phyloP scores from a whole-genome alignment of 2,113 vertebrate genomes.

The Calidris pugnax region DNA sequence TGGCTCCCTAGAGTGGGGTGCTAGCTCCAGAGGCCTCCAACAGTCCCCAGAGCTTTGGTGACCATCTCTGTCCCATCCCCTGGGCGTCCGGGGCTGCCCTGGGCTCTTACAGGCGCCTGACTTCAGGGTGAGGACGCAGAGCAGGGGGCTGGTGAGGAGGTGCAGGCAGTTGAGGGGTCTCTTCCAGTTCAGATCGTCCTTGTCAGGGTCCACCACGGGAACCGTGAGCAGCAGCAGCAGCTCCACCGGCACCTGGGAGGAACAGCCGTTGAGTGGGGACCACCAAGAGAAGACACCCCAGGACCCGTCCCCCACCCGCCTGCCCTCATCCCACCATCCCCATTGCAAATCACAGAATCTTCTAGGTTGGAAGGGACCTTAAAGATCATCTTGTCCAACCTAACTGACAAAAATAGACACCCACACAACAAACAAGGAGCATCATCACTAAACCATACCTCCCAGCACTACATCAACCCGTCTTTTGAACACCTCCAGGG shows the following conservation, averaged over 20 bases:
- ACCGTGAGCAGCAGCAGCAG: conserved; percentile 87
- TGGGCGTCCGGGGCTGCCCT: not conserved
- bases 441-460: no score
- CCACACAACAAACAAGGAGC: no score
- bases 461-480: no score
- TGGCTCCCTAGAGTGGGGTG: not conserved
- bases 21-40: not conserved
- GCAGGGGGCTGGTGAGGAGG: conserved; percentile 82
- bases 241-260: conserved; percentile 83
- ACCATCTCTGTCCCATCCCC: not conserved
- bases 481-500: no score
- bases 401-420: no score
- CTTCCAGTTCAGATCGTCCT: conserved; percentile 92
- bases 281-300: not conserved
- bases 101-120: conserved; percentile 87
- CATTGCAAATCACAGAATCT: no score
- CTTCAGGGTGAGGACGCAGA: conserved; percentile 85
- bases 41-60: not conserved
- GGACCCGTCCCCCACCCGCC: fast-evolving
- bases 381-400: no score
- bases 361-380: no score
- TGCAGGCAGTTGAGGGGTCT: conserved; percentile 95
- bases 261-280: not conserved
- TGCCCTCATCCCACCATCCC: not conserved
- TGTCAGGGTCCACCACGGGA: conserved; percentile 89